Evolutionary conservation across 2,797 vertebrate species (phyloP), one percentile per base, ranked within the genome.

Genomic region (Erpetoichthys calabaricus): DNA sequence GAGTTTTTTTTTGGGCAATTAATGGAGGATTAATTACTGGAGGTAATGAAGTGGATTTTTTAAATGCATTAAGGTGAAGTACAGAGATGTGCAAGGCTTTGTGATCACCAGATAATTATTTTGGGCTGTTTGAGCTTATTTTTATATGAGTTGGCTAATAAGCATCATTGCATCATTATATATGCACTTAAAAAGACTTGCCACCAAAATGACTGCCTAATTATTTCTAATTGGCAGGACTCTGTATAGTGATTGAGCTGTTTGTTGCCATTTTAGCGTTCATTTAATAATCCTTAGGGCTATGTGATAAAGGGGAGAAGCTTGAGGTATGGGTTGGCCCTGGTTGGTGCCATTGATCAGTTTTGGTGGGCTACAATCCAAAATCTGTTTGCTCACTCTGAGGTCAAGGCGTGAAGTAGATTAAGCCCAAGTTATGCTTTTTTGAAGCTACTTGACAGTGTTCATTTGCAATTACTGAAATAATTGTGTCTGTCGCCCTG

Each of bases 151-250:
- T 88, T 85, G 76, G 81, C 90, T 97, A 97, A 97, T 97, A 91
- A 94, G 92, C 93, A 88, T 92, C 93, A 87, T 91, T 86, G 89
- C 89, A 86, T 93, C 87, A 88, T 95, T 97, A 94, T 91, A 91
- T 91, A 91, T 94, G 89, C 91, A 97, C 94, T 96, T 98, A 94
- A 94, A 97, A 97, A 90, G 92, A 91, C 89, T 91, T 78, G 86
- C 91, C 87, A 89, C 87, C 78, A 90, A 94, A 97, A 94, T 92
- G 89, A 91, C 90, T 91, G 88, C 89, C 93, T 98, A 98, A 98
- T 97, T 98, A 98, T 97, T 92, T 96, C 92, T 97, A 97, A 98
- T 97, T 98, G 95, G 92, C 89, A 91, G 89, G 85, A 89, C 85
- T 84, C 86, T 91, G 84, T 89, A 87, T 91, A 91, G 90, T 92